A percentile compares a stretch with the other conserved stretches of the same genome.
phyloP scores from a whole-genome alignment of 2,888 invertebrate species.

The Sisyra nigra region DNA sequence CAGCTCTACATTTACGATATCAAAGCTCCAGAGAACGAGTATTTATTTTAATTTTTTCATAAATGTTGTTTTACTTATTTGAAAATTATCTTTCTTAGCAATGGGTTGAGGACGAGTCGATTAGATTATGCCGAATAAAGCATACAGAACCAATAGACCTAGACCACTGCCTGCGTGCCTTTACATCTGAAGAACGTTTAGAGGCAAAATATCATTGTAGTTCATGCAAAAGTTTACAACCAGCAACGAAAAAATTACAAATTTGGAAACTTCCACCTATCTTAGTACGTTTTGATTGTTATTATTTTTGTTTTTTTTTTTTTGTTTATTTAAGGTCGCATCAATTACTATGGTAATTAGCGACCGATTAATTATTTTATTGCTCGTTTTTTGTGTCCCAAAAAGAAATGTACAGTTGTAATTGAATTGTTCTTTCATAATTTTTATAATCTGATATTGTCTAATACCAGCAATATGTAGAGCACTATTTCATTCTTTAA shows the following conservation, averaged over 20 bases:
- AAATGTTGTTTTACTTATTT: background rate
- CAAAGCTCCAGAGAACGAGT: constrained; percentile 62
- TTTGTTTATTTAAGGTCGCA: too few relatives aligned
- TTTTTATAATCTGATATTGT: too few relatives aligned
- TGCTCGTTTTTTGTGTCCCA: too few relatives aligned
- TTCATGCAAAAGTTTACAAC: constrained; percentile 65
- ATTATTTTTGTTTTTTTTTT: too few relatives aligned
- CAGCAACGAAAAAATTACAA: constrained; percentile 80
- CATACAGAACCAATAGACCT: constrained; percentile 74
- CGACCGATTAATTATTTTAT: too few relatives aligned
- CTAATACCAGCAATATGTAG: too few relatives aligned
- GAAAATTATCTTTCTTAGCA: constrained; percentile 29
- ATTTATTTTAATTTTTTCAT: constrained; percentile 10
- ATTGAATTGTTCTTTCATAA: too few relatives aligned
- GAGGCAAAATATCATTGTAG: constrained; percentile 78
- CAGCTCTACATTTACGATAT: constrained; percentile 79
- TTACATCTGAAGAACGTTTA: constrained; percentile 73
- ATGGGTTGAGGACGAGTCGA: constrained; percentile 59
- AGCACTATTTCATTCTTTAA: too few relatives aligned
- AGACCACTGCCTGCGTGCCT: constrained; percentile 70
- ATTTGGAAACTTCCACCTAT: constrained; percentile 85
- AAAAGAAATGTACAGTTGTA: too few relatives aligned
- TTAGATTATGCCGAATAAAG: constrained; percentile 47
- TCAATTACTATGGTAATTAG: too few relatives aligned
- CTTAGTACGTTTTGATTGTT: constrained; percentile 36